Evolutionary conservation across 2,888 invertebrate genomes (phyloP), one percentile per base, ranked within the genome.

Genomic region (Drosophila demipolita): DNA sequence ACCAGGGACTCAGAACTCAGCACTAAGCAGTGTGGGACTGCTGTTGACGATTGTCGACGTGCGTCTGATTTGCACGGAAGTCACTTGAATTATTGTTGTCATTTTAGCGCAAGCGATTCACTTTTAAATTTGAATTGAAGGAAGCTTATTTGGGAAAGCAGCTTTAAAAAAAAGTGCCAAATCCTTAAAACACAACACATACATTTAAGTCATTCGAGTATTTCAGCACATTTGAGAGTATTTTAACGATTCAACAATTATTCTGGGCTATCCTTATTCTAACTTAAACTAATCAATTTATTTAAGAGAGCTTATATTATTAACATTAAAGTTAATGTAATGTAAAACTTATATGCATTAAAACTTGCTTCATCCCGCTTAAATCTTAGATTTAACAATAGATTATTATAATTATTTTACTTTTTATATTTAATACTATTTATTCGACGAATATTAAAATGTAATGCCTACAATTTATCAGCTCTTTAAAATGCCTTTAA

Each of bases 1-100:
- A 48, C 29, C 17, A 0, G 9, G n/a, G 1, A 5, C 15, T 4
- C 23, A 50, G 50, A 15, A 23, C 32, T 58, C 12, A 50, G n/a
- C 26, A 40, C 20, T 29, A 40, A 20, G 53, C 36, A 49, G 15
- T 49, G 32, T 20, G 20, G 38, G 48, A 36, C 29, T 40, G 45
- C 48, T 32, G 33, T 33, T 63, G 60, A 60, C 64, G 67, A 69
- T 65, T 84, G 78, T 73, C 71, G 45, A 45, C 45, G 80, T 71
- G 66, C 53, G 73, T 77, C 73, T 84, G 78, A 87, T 82, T 82
- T 80, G 70, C 66, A 69, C 78, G 80, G 88, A 73, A 84, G 80
- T 80, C 70, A 58, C 70, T 79, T 87, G 76, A 79, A 75, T 76
- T 79, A 87, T 84, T 78, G 79, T 73, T 73, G 75, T 75, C 80